These are phyloP conservation scores for Syrmaticus mikado DNA, from an alignment of 2,113 vertebrate genomes.

Conservation along the genomic window DNA sequence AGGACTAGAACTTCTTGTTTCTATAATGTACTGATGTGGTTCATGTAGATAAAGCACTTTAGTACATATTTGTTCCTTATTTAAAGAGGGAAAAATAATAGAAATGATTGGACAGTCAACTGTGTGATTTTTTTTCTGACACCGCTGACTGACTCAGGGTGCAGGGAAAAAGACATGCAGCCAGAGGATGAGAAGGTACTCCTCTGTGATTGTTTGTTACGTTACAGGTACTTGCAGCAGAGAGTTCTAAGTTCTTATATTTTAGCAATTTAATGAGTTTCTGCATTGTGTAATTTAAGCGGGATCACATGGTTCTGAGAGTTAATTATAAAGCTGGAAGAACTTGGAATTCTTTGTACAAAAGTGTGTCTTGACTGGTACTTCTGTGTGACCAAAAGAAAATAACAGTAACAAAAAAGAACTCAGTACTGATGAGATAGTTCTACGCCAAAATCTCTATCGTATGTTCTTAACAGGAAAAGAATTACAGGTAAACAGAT, in stretches of 20 bases:
- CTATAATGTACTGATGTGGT: conserved; percentile 84
- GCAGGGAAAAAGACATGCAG: conserved; percentile 66
- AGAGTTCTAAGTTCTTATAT: conserved; percentile 55
- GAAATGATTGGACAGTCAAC: conserved; percentile 73
- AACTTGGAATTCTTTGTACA: conserved; percentile 71
- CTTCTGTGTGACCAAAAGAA: conserved; percentile 74
- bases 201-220: conserved; percentile 51
- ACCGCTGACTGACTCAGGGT: conserved; percentile 70
- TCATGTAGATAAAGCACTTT: conserved; percentile 86
- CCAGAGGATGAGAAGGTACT: conserved; percentile 59
- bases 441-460: not conserved
- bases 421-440: not conserved
- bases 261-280: conserved; percentile 40
- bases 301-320: conserved; percentile 28
- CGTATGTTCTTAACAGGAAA: conserved; percentile 30
- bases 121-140: conserved; percentile 72
- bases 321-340: conserved; percentile 59
- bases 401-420: conserved; percentile 31
- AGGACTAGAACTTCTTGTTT: conserved; percentile 78
- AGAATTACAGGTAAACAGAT: conserved; percentile 67
- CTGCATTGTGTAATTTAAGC: conserved; percentile 59
- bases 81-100: conserved; percentile 66
- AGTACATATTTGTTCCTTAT: conserved; percentile 84
- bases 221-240: conserved; percentile 44
- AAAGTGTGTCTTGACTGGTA: conserved; percentile 61